Evolutionary conservation across 2,888 invertebrate genomes (phyloP).

Genomic region (Blomia tropicalis): DNA sequence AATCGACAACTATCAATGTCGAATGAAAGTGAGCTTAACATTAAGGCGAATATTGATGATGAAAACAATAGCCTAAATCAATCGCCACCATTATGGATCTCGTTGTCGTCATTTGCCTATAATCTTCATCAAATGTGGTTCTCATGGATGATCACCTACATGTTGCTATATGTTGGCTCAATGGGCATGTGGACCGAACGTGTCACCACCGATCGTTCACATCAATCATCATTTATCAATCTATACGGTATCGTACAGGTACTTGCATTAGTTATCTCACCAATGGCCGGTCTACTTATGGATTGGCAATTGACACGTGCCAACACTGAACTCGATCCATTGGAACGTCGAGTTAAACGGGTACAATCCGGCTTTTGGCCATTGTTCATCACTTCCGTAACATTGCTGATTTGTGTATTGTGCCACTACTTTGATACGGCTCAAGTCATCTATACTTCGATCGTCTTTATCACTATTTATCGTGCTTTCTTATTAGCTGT

Average conservation of each 20-base stretch:
- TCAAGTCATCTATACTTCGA: conserved; percentile 32
- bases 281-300: conserved; percentile 29
- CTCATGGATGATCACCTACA: conserved; percentile 30
- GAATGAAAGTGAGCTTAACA: not conserved
- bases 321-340: conserved; percentile 22
- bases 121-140: conserved; percentile 30
- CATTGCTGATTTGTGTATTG: conserved; percentile 24
- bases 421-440: conserved; percentile 36
- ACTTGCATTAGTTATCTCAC: conserved; percentile 27
- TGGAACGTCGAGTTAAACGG: conserved; percentile 14
- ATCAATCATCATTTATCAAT: conserved; percentile 21
- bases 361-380: conserved; percentile 29
- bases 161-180: conserved; percentile 30
- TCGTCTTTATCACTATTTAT: conserved; percentile 32
- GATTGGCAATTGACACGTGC: conserved; percentile 27
- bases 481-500: conserved; percentile 33
- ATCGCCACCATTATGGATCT: conserved; percentile 25
- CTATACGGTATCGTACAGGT: conserved; percentile 29
- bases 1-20: not conserved
- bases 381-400: conserved; percentile 28
- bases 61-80: not conserved
- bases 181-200: conserved; percentile 29
- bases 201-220: conserved; percentile 22
- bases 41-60: not conserved
- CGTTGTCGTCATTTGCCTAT: conserved; percentile 27